These are phyloP conservation scores for Busseola fusca DNA, from an alignment of 2,888 invertebrate genomes.

Conservation along the genomic window DNA sequence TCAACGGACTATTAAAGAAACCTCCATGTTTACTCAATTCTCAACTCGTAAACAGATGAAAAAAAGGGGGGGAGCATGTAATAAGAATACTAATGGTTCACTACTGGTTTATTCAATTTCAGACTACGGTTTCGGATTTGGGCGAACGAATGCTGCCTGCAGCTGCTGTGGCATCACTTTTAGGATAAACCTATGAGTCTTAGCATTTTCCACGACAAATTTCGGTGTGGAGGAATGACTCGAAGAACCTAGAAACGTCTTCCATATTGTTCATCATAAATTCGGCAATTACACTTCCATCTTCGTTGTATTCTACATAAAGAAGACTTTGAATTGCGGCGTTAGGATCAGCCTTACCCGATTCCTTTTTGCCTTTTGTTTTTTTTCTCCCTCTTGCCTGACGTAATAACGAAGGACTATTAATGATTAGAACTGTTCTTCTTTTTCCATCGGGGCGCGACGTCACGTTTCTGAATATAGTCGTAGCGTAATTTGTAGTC, in stretches of 20 bases:
- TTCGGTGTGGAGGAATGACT: constrained; percentile 67
- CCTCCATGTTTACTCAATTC: background rate
- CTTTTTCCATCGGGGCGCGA: constrained; percentile 13
- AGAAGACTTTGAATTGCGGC: constrained; percentile 61
- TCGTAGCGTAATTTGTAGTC: background rate
- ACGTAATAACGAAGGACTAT: constrained; percentile 41
- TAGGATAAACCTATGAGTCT: constrained; percentile 64
- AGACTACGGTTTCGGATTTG: constrained; percentile 58
- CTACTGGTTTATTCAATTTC: constrained; percentile 57
- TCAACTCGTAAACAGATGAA: background rate
- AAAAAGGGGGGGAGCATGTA: background rate
- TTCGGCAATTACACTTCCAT: constrained; percentile 61
- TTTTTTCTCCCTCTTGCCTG: background rate
- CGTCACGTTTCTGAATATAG: background rate
- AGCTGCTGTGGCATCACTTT: constrained; percentile 69
- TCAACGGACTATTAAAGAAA: background rate
- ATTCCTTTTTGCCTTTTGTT: background rate
- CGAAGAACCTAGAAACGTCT: constrained; percentile 74
- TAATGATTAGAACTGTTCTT: constrained; percentile 64
- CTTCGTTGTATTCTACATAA: constrained; percentile 71
- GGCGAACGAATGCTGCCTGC: constrained; percentile 53
- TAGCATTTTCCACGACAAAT: constrained; percentile 68
- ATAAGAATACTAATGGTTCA: constrained; percentile 9
- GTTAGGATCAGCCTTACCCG: fast-evolving
- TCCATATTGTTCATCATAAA: constrained; percentile 70